These are phyloP conservation scores for Noctua janthe DNA, from an alignment of 2,888 invertebrate species.

Conservation along the genomic window DNA sequence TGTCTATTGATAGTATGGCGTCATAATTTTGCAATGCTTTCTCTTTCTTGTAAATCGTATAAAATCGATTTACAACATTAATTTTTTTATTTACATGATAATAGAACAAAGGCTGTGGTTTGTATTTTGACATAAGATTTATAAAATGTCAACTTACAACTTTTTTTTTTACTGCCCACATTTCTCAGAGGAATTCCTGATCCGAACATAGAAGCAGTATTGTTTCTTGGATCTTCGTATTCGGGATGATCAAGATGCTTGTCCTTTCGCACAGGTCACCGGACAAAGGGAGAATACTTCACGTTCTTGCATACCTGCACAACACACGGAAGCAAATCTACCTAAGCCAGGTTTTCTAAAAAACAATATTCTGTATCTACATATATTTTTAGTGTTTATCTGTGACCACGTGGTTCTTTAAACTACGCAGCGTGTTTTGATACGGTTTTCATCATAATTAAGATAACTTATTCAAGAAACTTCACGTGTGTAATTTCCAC, in stretches of 20 bases:
- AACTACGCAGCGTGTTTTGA: background rate
- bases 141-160: background rate
- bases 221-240: slow-evolving; percentile 41
- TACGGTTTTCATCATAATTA: background rate
- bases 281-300: slow-evolving; percentile 51
- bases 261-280: slow-evolving; percentile 56
- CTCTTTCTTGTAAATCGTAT: background rate
- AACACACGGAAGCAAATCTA: slow-evolving; percentile 12
- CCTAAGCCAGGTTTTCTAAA: background rate
- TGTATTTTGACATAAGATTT: background rate
- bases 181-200: slow-evolving; percentile 30
- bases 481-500: too few relatives aligned
- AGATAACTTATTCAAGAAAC: too few relatives aligned
- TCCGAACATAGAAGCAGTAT: slow-evolving; percentile 33
- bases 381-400: background rate
- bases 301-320: slow-evolving; percentile 47
- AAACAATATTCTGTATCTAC: background rate
- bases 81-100: background rate
- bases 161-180: background rate
- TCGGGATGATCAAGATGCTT: slow-evolving; percentile 50
- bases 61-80: background rate
- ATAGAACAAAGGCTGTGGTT: background rate
- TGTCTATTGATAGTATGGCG: background rate
- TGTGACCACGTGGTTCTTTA: background rate
- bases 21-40: background rate